Evolutionary conservation across 2,113 vertebrate species (phyloP), one percentile per base, ranked within the genome.

Genomic region (Dryoscopus gambensis): DNA sequence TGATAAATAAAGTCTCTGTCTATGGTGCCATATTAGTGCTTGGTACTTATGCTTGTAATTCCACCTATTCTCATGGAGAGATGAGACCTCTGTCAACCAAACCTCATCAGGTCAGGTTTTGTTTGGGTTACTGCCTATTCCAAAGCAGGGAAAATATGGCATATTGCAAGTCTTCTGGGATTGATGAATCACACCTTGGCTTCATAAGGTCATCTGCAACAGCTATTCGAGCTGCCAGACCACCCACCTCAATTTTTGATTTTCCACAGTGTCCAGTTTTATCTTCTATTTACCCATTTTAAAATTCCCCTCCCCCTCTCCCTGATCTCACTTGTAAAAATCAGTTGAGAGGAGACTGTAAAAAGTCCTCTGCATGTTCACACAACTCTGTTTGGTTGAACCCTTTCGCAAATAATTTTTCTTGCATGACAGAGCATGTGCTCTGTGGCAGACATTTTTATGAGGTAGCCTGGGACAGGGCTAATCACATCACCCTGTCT

Each of bases 401-500:
- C 52, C 65, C 35, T 94, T 95, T 91, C 6, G 65, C 84, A 96
- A 95, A 88, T 62, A 85, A 84, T 93, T 94, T 90, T 96, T 96
- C 89, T 87, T 95, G 93, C 90, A 82, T 94, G 95, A 92, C 64
- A 85, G 95, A 97, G 56, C 70, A 18, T 80, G 74, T 93, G 88
- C 52, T 89, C 57, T 69, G 75, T 89, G 88, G 93, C 88, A 96
- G 93, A 97, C 49, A 85, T 94, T 93, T 97, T 96, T 95, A 95
- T 94, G 93, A 96, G 91, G 97, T 95, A 94, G 67, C 70, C 79
- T 78, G 77, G 92, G 95, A 96, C 92, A 87, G 83, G 92, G 75
- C 87, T 97, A 97, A 97, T 97, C 95, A 86, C 93, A 97, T 95
- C 94, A 82, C 83, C 13, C 15, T 84, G 84, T 95, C 95, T 95